Conservation (phyloP, 2,113 vertebrate species). For the Chaenogobius annularis region DNA sequence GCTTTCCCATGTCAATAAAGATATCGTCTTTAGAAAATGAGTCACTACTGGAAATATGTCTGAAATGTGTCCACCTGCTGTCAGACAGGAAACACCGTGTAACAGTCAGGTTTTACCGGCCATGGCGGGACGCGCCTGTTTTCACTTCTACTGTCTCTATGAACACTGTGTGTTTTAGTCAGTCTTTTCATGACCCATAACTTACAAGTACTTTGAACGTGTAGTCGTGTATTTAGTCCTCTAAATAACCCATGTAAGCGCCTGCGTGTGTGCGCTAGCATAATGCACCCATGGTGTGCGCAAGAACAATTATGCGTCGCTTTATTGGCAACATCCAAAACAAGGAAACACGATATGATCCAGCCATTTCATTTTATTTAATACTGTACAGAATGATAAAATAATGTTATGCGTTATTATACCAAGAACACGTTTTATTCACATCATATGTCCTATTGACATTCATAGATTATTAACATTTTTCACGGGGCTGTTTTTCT, state of each 20-base stretch:
- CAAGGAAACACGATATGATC: background rate
- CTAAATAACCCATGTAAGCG: background rate
- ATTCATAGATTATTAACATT: background rate
- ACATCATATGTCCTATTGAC: background rate
- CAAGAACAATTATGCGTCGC: background rate
- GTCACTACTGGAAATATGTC: conserved; percentile 1
- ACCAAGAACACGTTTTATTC: background rate
- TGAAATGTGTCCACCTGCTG: conserved; percentile 4
- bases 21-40: background rate
- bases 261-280: too few relatives aligned
- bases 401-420: background rate
- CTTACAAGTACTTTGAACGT: background rate
- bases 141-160: background rate
- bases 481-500: background rate
- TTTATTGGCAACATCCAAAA: background rate
- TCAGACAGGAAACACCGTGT: background rate
- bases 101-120: conserved; percentile 53
- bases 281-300: too few relatives aligned
- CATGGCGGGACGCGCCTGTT: background rate
- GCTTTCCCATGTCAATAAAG: background rate
- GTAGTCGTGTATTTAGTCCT: background rate
- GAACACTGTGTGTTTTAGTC: background rate
- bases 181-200: background rate
- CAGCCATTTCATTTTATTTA: background rate
- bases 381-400: background rate